Evolutionary conservation across 2,888 invertebrate species (phyloP), one percentile per base, ranked within the genome.

Genomic region (Yponomeuta cagnagella): DNA sequence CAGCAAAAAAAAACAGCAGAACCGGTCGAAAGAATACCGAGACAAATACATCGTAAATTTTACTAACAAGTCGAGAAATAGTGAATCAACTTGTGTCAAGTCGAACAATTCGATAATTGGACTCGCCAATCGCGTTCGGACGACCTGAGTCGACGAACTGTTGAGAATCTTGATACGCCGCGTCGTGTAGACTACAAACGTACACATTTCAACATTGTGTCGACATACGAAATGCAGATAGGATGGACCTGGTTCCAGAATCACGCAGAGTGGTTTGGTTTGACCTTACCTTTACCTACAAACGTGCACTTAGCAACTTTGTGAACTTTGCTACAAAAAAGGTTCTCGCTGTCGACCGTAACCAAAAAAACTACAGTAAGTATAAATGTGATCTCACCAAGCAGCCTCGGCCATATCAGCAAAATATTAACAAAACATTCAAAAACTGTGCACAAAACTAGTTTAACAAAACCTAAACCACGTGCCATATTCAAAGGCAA

Each of bases 131-230:
- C 81, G 77, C 76, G 79, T 80, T 78, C 78, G 75, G 76, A 85
- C 82, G 80, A 82, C 80, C 78, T 76, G 80, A 78, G 87, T 84
- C 87, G 84, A 85, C 82, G 88, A 88, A 86, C 88, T 78, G 52
- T 12, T 10, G 43, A 3, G 43, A 6, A 43, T 43, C 43, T 43
- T 5, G 43, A 43, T 6, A 43, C 43, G 43, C 1, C 33, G 33
- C 33, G 5, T 5, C 43, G 43, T 43, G 43, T 8, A 43, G 43
- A 43, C 6, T 43, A 5, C 43, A 43, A 43, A 43, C 43, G 6
- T 43, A 8, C 43, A 6, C 6, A 43, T 4, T 43, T 43, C 37
- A 37, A 23, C 23, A 23, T 43, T 43, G 43, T 43, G 43, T 43
- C 5, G 43, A 43, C 43, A 43, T 8, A 6, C 9, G 9, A 43